phyloP scores from a whole-genome alignment of 2,113 vertebrate species.

The Furnarius figulus region DNA sequence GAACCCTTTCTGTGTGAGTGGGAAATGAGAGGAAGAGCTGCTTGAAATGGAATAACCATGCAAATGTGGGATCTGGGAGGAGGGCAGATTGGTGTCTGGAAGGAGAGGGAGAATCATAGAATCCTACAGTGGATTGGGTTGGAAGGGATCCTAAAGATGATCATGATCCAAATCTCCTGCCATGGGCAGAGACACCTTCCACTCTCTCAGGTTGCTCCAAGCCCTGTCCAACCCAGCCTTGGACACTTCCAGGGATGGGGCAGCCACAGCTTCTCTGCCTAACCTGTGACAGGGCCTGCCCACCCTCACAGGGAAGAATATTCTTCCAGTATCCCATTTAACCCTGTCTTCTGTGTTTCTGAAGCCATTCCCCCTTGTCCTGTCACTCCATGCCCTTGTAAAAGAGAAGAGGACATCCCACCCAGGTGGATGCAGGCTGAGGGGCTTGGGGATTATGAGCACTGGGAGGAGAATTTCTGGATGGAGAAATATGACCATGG shows the following conservation, averaged over 20 bases:
- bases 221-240: fast-evolving
- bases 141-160: background rate
- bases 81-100: background rate
- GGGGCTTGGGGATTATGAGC: background rate
- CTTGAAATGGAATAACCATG: background rate
- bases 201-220: fast-evolving
- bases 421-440: background rate
- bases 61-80: background rate
- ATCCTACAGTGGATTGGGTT: background rate
- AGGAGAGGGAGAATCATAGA: background rate
- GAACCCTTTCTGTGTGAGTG: background rate
- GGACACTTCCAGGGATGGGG: background rate
- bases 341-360: background rate
- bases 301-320: background rate
- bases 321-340: no score
- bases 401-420: background rate
- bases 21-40: background rate
- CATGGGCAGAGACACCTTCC: background rate
- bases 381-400: background rate
- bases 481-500: background rate
- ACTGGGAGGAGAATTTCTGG: background rate
- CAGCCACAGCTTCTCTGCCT: background rate
- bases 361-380: background rate
- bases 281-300: background rate
- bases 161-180: background rate